A percentile compares a stretch with the other conserved stretches of the same genome.
Evolutionary conservation across 2,797 vertebrate genomes (phyloP).

Genomic region (Sus cebifrons): DNA sequence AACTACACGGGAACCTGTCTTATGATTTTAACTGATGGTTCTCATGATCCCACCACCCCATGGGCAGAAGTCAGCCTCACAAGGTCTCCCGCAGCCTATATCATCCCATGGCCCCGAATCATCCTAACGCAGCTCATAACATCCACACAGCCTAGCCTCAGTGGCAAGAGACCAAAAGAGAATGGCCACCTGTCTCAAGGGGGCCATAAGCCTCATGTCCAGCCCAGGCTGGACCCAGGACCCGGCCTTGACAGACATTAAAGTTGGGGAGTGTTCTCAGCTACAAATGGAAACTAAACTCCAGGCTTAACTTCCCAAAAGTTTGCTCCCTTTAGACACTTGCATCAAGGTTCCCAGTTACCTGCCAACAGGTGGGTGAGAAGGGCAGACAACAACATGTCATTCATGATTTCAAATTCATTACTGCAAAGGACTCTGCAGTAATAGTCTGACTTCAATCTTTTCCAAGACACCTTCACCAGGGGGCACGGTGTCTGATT

Average conservation of each 20-base stretch:
- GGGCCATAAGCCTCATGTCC: fast-evolving
- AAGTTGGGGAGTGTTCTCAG: not conserved
- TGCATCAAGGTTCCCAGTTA: not conserved
- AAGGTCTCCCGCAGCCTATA: not conserved
- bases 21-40: not conserved
- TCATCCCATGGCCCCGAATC: not conserved
- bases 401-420: slow-evolving; percentile 77
- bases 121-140: not conserved
- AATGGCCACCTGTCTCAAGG: fast-evolving
- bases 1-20: not conserved
- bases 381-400: slow-evolving; percentile 2
- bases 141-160: not conserved
- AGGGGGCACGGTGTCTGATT: fast-evolving
- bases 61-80: not conserved
- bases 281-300: not conserved
- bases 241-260: fast-evolving
- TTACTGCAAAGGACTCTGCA: slow-evolving; percentile 63
- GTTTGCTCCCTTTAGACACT: not conserved
- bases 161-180: fast-evolving
- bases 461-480: slow-evolving; percentile 25
- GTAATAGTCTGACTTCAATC: slow-evolving; percentile 44
- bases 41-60: not conserved
- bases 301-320: not conserved
- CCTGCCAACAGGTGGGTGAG: slow-evolving; percentile 53
- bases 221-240: not conserved